A percentile compares a stretch with the other conserved stretches of the same genome.
Evolutionary conservation across 1,140 invertebrate genomes (phyloP).

Genomic region (Hormaphis cornu): DNA sequence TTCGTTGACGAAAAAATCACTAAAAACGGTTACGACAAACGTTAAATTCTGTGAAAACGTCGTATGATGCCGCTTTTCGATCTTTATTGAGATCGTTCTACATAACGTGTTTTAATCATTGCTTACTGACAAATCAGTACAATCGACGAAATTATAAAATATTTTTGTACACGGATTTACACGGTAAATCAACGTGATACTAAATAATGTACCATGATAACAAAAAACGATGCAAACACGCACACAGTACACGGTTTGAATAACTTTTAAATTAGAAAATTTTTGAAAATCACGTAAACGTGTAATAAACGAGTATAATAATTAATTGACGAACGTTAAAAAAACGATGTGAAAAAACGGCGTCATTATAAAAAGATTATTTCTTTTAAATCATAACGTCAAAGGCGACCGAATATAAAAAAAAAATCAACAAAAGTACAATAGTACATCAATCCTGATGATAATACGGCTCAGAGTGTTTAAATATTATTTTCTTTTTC

Average conservation of each 20-base stretch:
- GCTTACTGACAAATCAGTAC: too few species aligned
- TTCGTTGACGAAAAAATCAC: too few species aligned
- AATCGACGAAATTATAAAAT: too few species aligned
- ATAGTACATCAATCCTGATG: background rate
- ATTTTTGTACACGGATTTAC: too few species aligned
- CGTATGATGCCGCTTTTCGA: too few species aligned
- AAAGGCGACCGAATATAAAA: background rate
- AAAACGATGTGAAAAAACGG: background rate
- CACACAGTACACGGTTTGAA: too few species aligned
- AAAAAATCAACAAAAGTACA: background rate
- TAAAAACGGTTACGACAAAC: too few species aligned
- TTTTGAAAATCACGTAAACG: background rate
- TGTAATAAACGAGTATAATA: background rate
- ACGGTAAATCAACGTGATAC: too few species aligned
- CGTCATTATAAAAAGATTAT: background rate
- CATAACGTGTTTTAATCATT: too few species aligned
- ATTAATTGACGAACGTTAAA: background rate
- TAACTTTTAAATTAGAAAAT: background rate
- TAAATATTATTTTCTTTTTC: background rate
- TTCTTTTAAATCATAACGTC: background rate
- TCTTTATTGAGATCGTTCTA: too few species aligned
- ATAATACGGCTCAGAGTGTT: background rate
- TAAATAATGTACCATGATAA: too few species aligned
- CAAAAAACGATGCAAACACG: background rate
- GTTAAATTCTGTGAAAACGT: too few species aligned